Base-by-base conservation (phyloP, 2,797 vertebrate species). In the Arnoldichthys spilopterus region DNA sequence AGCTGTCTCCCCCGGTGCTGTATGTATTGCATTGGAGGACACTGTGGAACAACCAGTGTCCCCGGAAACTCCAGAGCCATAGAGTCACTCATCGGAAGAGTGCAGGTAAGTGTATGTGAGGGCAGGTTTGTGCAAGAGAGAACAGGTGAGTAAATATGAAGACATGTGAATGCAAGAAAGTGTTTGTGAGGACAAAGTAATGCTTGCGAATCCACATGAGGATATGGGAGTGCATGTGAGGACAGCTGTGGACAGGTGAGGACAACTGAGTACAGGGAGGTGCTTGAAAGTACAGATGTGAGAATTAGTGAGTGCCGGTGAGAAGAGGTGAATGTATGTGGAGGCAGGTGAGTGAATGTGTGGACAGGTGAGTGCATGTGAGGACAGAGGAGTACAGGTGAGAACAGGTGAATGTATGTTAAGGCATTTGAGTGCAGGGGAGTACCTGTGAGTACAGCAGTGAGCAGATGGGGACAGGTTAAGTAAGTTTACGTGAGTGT, bases 1-100 rank as follows among this genome's bases (percentile, higher is more conserved):
- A n/a, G n/a, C n/a, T n/a, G n/a, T n/a, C n/a, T 53, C 47, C 58
- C 28, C 72, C 34, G 58, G 40, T 58, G 72, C 43, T 49, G 58
- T 74, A 58, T 63, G 72, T 49, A 34, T 43, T 63, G 43, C 28
- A 12, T 6, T 74, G 37, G 58, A 74, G 30, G 28, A 40, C 72
- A 49, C 58, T 63, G 58, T 49, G 72, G 72, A 37, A 49, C 49
- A 49, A 28, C 45, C 61, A 49, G 26, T 72, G 70, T 72, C 43
- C 43, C 11, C 43, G 11, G 43, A 1, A 45, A 1, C 43, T 12
- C 43, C 8, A 12, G 43, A 6, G 6, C 13, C 8, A 6, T 8
- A 1, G 6, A 45, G 43, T 11, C 8, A 11, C 13, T 45, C 43
- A 45, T 6, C 47, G 20, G 47, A 18, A 18, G 47, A 8, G 16